These are phyloP conservation scores for Ophiothrix spiculata DNA, from an alignment of 35 echinoderm and acorn worm species.

Conservation along the genomic window DNA sequence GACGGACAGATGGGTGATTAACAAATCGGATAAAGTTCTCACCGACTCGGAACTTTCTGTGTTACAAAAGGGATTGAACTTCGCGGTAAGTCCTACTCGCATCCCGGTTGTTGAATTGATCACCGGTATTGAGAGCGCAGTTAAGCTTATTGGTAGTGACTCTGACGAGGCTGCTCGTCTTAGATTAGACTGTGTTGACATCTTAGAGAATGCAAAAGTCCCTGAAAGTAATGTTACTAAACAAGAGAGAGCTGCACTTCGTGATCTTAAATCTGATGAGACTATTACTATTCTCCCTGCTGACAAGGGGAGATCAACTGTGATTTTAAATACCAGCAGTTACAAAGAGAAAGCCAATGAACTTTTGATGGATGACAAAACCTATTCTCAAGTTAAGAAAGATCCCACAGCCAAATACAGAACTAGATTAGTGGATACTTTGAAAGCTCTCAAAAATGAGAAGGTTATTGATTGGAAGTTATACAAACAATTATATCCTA, in stretches of 20 bases:
- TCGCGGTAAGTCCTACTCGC: background rate
- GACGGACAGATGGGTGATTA: background rate
- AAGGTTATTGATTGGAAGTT: no score
- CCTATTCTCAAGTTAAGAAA: no score
- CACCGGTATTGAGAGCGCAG: background rate
- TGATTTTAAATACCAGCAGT: no score
- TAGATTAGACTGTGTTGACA: background rate
- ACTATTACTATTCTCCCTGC: constrained; percentile 28
- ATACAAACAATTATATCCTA: constrained; percentile 29
- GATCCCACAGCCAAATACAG: no score
- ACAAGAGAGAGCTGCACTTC: constrained; percentile 9
- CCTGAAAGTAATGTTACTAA: constrained; percentile 7
- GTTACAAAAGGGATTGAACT: background rate
- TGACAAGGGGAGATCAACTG: no score
- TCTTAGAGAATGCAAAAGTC: constrained; percentile 23
- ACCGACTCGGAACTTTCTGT: background rate
- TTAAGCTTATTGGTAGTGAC: background rate
- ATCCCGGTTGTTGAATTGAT: constrained; percentile 8
- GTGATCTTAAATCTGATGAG: background rate
- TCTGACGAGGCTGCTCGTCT: background rate
- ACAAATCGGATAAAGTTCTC: background rate
- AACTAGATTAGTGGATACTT: no score
- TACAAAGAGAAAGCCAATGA: no score
- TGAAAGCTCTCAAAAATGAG: no score
- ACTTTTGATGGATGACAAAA: no score